phyloP scores from a whole-genome alignment of 2,797 vertebrate genomes.

The Danio kyathit region DNA sequence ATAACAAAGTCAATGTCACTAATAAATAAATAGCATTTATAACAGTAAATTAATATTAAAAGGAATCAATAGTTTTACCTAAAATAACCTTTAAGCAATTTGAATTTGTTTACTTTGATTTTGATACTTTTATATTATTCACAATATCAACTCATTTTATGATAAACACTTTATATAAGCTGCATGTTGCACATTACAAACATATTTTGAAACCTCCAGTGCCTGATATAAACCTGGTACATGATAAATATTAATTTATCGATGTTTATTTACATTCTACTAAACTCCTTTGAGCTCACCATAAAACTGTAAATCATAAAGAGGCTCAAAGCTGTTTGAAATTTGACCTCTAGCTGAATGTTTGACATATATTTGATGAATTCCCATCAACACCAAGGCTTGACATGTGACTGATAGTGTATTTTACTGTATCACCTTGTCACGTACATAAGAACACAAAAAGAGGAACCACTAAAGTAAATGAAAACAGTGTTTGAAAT shows the following conservation, averaged over 20 bases:
- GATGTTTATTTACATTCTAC: background rate
- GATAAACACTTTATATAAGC: no score
- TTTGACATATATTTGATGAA: background rate
- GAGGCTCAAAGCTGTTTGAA: background rate
- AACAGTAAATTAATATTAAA: no score
- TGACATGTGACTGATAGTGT: background rate
- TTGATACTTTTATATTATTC: no score
- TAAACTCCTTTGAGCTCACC: background rate
- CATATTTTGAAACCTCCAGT: no score
- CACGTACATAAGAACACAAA: background rate
- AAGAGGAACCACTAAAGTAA: slow-evolving; percentile 13
- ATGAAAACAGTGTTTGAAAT: background rate
- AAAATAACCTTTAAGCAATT: no score
- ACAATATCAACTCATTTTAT: no score
- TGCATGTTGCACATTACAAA: no score
- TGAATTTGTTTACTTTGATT: no score
- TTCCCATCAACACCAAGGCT: background rate
- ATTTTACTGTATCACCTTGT: background rate
- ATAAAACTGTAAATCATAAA: background rate
- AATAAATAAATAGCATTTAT: no score
- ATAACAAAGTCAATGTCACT: no score
- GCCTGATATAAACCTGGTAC: background rate
- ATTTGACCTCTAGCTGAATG: background rate
- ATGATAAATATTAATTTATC: background rate
- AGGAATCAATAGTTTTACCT: no score